Evolutionary conservation across 2,888 invertebrate genomes (phyloP), one percentile per base, ranked within the genome.

Genomic region (Drepana falcataria): DNA sequence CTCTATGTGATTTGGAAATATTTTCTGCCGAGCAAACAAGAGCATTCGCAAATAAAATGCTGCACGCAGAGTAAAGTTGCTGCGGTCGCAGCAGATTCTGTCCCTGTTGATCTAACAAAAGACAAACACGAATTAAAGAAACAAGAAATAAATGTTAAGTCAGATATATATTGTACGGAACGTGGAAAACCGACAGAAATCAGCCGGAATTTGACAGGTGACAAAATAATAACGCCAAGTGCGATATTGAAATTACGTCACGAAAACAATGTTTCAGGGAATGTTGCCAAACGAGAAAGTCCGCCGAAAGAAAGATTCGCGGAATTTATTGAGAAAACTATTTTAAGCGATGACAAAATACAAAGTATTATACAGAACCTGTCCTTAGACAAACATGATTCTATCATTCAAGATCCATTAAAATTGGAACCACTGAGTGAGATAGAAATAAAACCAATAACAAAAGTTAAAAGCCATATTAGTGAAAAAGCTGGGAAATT

Each of bases 251-350:
- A 75, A 60, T 66, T 75, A 63, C 76, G 66, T 57, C 69, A 69
- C 49, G 71, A 75, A 60, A 76, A 75, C 57, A 54, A 66, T 33
- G 61, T 59, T 52, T 56, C 47, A 33, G 72, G 71, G 62, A 75
- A 71, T 55, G 53, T 59, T 35, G 49, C 60, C 9, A 84, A 83
- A 72, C 77, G 87, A 6, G 85, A 86, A 47, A 89, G 89, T 67
- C 90, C 90, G 49, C 89, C 90, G 35, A 90, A 86, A 75, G 90
- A 89, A 66, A 81, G 80, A 60, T 74, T 91, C 55, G 77, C 87
- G 4, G 85, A 88, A 67, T 91, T 87, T 65, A 69, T 90, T 41
- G 90, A 90, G 66, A 90, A 90, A 76, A 88, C 87, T 59, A 77
- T 90, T 72, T 81, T 89, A 53, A 83, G 83, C 59, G 84, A 88